Evolutionary conservation across 92 coral and sea anemone species (phyloP), one percentile per base, ranked within the genome.

Genomic region (Isaurus tuberculatus): DNA sequence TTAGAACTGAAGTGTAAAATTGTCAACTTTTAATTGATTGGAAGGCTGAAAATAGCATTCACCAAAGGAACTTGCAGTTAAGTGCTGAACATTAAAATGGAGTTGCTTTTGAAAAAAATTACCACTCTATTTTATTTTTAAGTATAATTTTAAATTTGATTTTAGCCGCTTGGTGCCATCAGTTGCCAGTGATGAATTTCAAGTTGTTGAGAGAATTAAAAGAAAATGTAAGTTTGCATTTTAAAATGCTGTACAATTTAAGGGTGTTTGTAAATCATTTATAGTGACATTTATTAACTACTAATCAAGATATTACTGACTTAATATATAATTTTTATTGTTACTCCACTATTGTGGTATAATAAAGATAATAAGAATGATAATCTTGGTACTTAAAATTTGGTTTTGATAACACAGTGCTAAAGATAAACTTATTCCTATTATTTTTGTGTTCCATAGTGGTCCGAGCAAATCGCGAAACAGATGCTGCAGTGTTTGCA

Each of bases 211-310:
- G 66, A 91, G 99, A 68, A 90, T 96, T 37, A 96, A 96, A 77
- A 90, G 99, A 81, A 94, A 96, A 92, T 87, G 99, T 94, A 89
- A 70, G 95, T 81, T n/a, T n/a, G n/a, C n/a, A n/a, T n/a, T n/a
- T n/a, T n/a, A n/a, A n/a, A n/a, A n/a, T n/a, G n/a, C n/a, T n/a
- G n/a, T n/a, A n/a, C n/a, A n/a, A n/a, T n/a, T n/a, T 73, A 6
- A 0, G 10, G 27, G 30, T 32, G 1, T 15, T 63, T 5, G 28
- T 25, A n/a, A 26, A 48, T 8, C 67, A 8, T 4, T 0, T 19
- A 33, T 16, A 19, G 22, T 0, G 22, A 13, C 49, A 10, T 31
- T 36, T 2, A 8, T 19, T 20, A 17, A 3, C 17, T 2, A 36
- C 17, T 25, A 34, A 25, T 6, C 4, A 40, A 32, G 22, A 3